Percentiles rank a stretch among this genome's conserved stretches.
These are phyloP conservation scores for Rhea americana DNA, from an alignment of 2,113 vertebrate species.

Conservation along the genomic window DNA sequence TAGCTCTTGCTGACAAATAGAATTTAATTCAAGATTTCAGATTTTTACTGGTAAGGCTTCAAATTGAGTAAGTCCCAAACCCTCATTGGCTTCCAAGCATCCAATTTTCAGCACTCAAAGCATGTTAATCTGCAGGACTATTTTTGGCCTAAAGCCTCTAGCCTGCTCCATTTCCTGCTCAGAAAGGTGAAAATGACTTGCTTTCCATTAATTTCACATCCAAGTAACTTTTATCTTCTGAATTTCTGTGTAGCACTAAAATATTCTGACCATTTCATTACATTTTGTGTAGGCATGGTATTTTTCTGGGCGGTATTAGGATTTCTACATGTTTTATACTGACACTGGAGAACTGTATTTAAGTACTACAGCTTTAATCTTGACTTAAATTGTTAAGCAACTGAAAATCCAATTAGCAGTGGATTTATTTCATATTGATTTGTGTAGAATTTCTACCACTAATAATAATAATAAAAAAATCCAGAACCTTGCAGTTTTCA, in stretches of 20 bases:
- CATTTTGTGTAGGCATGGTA: not conserved
- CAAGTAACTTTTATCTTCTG: not conserved
- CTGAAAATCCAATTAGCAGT: no score
- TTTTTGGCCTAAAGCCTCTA: not conserved
- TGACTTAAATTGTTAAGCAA: not conserved
- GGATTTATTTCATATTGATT: no score
- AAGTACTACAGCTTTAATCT: not conserved
- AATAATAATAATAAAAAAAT: not conserved
- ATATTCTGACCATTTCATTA: not conserved
- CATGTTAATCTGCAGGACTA: not conserved
- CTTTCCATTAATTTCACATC: not conserved
- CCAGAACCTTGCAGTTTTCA: slow-evolving; percentile 20
- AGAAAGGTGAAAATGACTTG: not conserved
- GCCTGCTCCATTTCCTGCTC: not conserved
- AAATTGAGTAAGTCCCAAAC: not conserved
- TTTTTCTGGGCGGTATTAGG: not conserved
- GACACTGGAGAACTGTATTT: not conserved
- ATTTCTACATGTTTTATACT: not conserved
- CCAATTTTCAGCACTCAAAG: not conserved
- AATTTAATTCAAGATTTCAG: not conserved
- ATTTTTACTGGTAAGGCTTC: not conserved
- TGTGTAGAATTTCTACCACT: no score
- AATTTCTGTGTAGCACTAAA: not conserved
- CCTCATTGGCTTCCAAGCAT: not conserved
- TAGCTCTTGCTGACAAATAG: not conserved